Percentiles rank a stretch among this genome's conserved stretches.
Conservation (phyloP, 1,140 invertebrate genomes). For the Hypothenemus hampei region DNA sequence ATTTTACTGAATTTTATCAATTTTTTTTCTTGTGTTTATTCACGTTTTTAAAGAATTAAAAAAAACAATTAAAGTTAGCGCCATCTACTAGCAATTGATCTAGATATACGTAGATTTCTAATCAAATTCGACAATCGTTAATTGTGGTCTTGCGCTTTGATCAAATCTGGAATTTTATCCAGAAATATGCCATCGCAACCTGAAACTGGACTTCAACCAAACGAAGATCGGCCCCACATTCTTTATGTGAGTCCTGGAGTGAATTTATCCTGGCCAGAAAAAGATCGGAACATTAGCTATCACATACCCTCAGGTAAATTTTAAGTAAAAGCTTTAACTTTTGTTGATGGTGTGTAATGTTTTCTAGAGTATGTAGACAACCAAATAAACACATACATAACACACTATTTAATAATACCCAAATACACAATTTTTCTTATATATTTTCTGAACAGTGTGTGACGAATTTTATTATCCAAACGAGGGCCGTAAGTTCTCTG, state of each 20-base stretch:
- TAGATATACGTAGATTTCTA: too few species aligned
- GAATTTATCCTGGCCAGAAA: slow-evolving; percentile 38
- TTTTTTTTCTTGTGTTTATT: too few species aligned
- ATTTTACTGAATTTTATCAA: too few species aligned
- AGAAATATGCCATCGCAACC: slow-evolving; percentile 28
- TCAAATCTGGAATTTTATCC: too few species aligned
- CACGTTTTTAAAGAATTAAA: too few species aligned
- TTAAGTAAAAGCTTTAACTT: background rate
- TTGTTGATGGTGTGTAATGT: background rate
- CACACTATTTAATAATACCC: background rate
- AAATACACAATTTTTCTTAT: background rate
- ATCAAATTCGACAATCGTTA: too few species aligned
- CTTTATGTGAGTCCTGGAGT: slow-evolving; percentile 36
- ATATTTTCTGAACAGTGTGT: slow-evolving; percentile 19
- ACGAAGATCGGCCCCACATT: slow-evolving; percentile 36
- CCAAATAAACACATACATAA: background rate
- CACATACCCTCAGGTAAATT: slow-evolving; percentile 40
- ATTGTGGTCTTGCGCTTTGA: too few species aligned
- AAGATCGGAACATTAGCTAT: slow-evolving; percentile 39
- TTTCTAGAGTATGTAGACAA: background rate
- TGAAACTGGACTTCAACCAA: slow-evolving; percentile 35
- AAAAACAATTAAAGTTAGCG: too few species aligned
- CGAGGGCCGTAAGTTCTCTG: slow-evolving; percentile 22
- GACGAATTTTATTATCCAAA: slow-evolving; percentile 22
- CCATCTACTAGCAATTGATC: too few species aligned